Evolutionary conservation across 1,140 invertebrate genomes (phyloP), one percentile per base, ranked within the genome.

Genomic region (Chionoecetes opilio): DNA sequence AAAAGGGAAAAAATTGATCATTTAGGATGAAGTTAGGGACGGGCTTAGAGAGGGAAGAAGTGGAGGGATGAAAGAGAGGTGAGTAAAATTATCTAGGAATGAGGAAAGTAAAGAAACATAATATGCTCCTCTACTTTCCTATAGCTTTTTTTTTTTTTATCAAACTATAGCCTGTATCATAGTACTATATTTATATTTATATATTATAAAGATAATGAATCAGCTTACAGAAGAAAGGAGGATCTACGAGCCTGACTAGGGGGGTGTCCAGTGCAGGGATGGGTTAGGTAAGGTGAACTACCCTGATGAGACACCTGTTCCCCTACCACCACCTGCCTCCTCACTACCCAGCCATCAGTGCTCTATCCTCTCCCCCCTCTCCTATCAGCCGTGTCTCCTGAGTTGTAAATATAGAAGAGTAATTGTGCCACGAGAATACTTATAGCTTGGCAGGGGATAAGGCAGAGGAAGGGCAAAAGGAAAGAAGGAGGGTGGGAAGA

Each of bases 401-500:
- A 75, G 21, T 75, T 75, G n/a, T 90, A 90, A 38, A 90, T 90
- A 90, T 90, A 90, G 88, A 90, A 90, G 38, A 31, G 37, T 41
- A 90, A 41, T 90, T 38, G 37, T 38, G 88, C 26, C 29, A 34
- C 88, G 6, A 90, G 88, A 90, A 90, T 90, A 90, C 88, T 38
- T 14, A 21, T 31, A 26, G 88, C 32, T 31, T 38, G 88, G 38
- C 37, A 41, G 88, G 38, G 37, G 53, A 32, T 5, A 82, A 38
- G 35, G 31, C 17, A 29, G 26, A 82, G 53, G 63, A 37, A 17
- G 63, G 29, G 29, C 32, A 38, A n/a, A 34, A 34, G 46, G 63
- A 37, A 26, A 31, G 63, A 34, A 31, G 63, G 31, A 82, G 37
- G 41, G 41, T 29, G n/a, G 41, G 41, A 3, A 32, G 32, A 34